Conservation (phyloP, 2,888 invertebrate genomes). For the Mythimna lalbum region DNA sequence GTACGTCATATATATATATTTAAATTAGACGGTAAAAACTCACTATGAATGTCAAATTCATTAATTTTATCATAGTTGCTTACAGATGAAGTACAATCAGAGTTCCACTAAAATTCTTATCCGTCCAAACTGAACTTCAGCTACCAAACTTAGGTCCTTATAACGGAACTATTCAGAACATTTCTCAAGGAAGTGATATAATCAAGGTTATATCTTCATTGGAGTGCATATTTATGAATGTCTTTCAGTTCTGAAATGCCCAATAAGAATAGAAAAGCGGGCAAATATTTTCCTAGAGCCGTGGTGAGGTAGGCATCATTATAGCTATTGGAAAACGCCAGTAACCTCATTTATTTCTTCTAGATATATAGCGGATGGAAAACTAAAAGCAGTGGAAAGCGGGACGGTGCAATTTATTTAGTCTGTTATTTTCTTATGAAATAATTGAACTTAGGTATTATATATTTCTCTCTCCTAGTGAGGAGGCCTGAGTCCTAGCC, state of each 20-base stretch:
- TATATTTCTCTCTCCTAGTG: too few species aligned
- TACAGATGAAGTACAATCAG: not conserved
- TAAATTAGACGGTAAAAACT: not conserved
- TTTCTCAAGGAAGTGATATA: constrained; percentile 45
- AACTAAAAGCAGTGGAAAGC: not conserved
- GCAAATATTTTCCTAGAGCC: constrained; percentile 45
- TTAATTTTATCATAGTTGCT: not conserved
- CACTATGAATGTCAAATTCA: not conserved
- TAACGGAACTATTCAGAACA: constrained; percentile 36
- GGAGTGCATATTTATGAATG: constrained; percentile 30
- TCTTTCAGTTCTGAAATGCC: constrained; percentile 33
- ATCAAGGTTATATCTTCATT: constrained; percentile 42
- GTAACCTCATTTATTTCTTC: constrained; percentile 48
- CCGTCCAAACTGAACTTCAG: constrained; percentile 9
- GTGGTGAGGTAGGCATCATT: constrained; percentile 46
- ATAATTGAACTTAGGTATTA: not conserved
- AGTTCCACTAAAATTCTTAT: constrained; percentile 11
- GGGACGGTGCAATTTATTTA: constrained; percentile 4
- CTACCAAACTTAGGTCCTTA: constrained; percentile 19
- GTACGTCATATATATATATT: too few species aligned
- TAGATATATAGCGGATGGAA: constrained; percentile 21
- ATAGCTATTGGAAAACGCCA: constrained; percentile 46
- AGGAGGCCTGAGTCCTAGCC: too few species aligned
- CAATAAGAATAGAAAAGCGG: constrained; percentile 36
- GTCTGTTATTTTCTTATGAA: constrained; percentile 24